A percentile compares a stretch with the other conserved stretches of the same genome.
These are phyloP conservation scores for Alcis repandata DNA, from an alignment of 2,888 invertebrate genomes.

Conservation along the genomic window DNA sequence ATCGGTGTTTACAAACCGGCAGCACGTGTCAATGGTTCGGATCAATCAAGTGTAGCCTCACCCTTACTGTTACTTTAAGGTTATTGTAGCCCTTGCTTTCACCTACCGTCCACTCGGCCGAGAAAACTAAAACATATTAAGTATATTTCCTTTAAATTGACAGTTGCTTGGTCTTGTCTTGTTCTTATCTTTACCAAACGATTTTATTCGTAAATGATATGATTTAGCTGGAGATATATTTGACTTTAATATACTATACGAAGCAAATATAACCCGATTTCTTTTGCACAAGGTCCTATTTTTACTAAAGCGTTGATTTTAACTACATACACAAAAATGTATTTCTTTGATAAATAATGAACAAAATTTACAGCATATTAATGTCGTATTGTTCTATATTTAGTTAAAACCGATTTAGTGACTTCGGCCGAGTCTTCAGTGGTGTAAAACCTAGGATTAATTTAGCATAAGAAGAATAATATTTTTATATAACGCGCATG, in stretches of 20 bases:
- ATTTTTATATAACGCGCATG: conserved; percentile 77
- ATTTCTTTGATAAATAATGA: no score
- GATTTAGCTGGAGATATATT: no score
- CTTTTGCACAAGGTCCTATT: no score
- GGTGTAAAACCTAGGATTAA: conserved; percentile 21
- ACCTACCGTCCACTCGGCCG: conserved; percentile 7
- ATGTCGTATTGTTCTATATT: no score
- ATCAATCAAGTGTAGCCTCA: conserved; percentile 27
- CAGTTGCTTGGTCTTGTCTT: background rate
- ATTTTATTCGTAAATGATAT: no score
- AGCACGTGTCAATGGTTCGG: conserved; percentile 25
- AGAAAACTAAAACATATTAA: background rate
- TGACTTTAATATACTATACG: no score
- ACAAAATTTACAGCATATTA: no score
- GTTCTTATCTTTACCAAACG: background rate
- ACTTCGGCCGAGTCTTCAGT: conserved; percentile 11
- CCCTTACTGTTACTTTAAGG: conserved; percentile 30
- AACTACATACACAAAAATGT: no score
- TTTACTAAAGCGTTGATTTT: no score
- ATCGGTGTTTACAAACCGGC: conserved; percentile 20
- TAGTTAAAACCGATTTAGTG: background rate
- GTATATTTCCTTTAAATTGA: background rate
- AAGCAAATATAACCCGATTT: no score
- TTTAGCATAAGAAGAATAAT: conserved; percentile 56
- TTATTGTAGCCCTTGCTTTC: conserved; percentile 28